Base-by-base conservation (phyloP, 2,113 vertebrate species). In the Macrotis lagotis region DNA sequence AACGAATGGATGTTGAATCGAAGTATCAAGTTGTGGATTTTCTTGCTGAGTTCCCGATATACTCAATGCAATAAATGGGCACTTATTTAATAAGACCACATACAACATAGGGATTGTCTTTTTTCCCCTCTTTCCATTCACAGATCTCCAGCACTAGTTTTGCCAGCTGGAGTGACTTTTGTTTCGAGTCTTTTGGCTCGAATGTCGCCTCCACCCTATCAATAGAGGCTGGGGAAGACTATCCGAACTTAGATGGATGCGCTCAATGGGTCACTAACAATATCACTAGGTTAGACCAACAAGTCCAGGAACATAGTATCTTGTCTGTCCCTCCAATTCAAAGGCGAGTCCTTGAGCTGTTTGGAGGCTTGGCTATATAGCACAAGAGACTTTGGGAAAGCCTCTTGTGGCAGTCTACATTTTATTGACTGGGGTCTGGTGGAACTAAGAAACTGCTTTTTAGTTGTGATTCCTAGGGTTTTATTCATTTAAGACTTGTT, bases 221-320 rank as follows among this genome's bases (percentile, higher is more conserved):
- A 6, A 53, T 88, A 7, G 48, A 50, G 66, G 50, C 91, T 59
- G 1, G 96, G 92, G 31, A 95, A 94, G 92, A 91, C 55, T 95
- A 88, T 91, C 95, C 94, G 93, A 93, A 91, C 52, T 96, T 96
- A 93, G 91, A 94, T 93, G 52, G 53, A 47, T 49, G 66, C 91
- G 90, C 94, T 50, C 91, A 91, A 50, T 91, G 47, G 66, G 89
- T 95, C 50, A 66, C 83, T 96, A 52, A 93, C 94, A 96, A 96
- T 96, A 94, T 97, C 93, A 95, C 96, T 98, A 93, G 96, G 94
- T 95, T 97, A 97, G 97, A 96, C 96, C 94, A 97, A 92, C 91
- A 98, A 55, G 88, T 98, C 94, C 96, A 98, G 97, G 97, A 97
- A 97, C 98, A 96, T 93, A 96, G 93, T 94, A 98, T 98, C 96